Evolutionary conservation across 2,113 vertebrate species (phyloP).

Genomic region (Sylvia atricapilla): DNA sequence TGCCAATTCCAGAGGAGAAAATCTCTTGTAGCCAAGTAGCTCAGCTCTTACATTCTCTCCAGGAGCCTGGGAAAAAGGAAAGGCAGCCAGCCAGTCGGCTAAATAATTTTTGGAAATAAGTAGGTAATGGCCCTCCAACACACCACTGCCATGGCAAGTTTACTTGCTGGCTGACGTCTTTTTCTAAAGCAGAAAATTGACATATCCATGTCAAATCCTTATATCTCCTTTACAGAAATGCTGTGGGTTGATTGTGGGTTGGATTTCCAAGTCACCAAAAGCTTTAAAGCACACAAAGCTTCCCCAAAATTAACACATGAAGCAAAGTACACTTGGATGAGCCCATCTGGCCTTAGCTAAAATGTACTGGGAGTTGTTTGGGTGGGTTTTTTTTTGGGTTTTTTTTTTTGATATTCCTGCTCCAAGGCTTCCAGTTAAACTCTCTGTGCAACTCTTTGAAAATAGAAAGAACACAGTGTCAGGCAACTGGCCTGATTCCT

Average conservation of each 20-base stretch:
- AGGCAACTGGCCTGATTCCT: not conserved
- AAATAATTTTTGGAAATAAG: not conserved
- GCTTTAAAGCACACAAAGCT: not conserved
- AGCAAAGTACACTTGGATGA: not conserved
- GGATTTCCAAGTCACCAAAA: not conserved
- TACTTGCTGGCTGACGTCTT: not conserved
- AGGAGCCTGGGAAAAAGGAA: constrained; percentile 52
- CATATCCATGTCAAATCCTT: not conserved
- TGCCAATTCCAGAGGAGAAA: constrained; percentile 53
- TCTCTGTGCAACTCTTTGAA: not conserved
- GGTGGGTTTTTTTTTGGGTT: not conserved
- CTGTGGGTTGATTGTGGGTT: not conserved
- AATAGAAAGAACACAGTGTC: not conserved
- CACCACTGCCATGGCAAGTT: not conserved
- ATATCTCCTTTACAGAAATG: not conserved
- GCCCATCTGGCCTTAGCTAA: not conserved
- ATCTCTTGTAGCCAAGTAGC: constrained; percentile 60
- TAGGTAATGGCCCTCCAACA: not conserved
- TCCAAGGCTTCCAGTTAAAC: not conserved
- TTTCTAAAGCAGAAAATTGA: not conserved
- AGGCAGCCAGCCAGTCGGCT: not conserved
- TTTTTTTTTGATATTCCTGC: not conserved
- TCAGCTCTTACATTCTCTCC: constrained; percentile 33
- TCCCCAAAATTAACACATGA: not conserved
- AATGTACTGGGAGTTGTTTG: not conserved